Base-by-base conservation (phyloP, 1,140 invertebrate species). In the Tyrophagus putrescentiae region DNA sequence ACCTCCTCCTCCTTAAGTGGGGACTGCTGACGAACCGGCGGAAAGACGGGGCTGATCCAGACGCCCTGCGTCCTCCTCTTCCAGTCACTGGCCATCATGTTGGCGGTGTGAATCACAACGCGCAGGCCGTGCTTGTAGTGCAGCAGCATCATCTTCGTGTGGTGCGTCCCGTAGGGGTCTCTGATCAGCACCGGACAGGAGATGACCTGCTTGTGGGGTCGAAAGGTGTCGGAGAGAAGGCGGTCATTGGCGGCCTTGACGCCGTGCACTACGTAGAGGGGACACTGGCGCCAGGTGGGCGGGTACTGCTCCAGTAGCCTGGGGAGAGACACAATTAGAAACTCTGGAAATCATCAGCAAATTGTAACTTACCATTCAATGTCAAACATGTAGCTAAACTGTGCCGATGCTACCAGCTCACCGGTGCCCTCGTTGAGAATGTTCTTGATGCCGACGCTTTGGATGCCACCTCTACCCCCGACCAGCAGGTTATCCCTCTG, bases 371-470 rank as follows among this genome's bases (percentile, higher is more conserved):
- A 53, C 87, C 89, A 95, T 3, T 80, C 81, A 18, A 87, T 75
- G 65, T 95, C 85, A 45, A 92, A 82, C 84, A 93, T 88, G 67
- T 89, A 95, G 71, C 90, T 95, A 29, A 95, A 84, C 71, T 95
- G 87, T 29, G 34, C 57, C n/a, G 59, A 64, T 29, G 48, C 42
- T n/a, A 61, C 1, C 7, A 64, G 45, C 36, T 63, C 52, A 39
- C 61, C 62, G 48, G 42, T 58, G 33, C 62, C 45, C 7, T 60
- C 45, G 16, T 60, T 57, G 28, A 62, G 34, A 31, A 65, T 65
- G 68, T 71, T 69, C 67, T 67, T 69, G 7, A 72, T 67, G 64
- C 67, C 65, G 59, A 72, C 62, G 28, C 67, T 63, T 42, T 64
- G 66, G 23, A 59, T 60, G 9, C 44, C 25, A 16, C 31, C n/a